Percentiles rank a stretch among this genome's conserved stretches.
phyloP scores from a whole-genome alignment of 2,113 vertebrate species.

The Chionis minor region DNA sequence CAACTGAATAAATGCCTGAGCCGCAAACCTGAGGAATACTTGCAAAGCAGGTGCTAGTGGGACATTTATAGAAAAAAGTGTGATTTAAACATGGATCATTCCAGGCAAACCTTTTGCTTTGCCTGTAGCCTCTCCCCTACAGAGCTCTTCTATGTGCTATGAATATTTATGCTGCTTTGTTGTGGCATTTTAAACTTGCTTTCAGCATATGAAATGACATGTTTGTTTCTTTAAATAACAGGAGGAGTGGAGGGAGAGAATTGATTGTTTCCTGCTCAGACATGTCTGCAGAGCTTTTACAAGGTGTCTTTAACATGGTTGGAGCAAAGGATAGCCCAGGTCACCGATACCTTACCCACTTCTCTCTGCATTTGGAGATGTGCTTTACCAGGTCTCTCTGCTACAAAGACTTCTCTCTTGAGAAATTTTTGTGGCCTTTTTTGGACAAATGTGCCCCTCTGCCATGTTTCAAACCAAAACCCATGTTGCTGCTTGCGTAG shows the following conservation, averaged over 20 bases:
- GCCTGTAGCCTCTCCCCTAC: neutral
- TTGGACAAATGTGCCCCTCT: neutral
- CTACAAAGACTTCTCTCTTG: neutral
- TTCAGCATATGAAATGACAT: neutral
- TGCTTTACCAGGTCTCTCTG: neutral
- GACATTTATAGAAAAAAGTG: neutral
- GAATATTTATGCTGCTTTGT: constrained; percentile 18
- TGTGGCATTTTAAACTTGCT: neutral
- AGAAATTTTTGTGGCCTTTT: neutral
- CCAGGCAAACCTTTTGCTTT: neutral
- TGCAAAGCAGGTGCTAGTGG: neutral
- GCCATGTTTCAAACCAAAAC: neutral
- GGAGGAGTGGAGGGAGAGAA: neutral
- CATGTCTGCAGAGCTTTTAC: neutral
- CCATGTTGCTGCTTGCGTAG: neutral
- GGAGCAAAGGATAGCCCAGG: neutral
- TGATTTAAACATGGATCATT: neutral
- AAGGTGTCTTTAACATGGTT: neutral
- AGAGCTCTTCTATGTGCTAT: neutral
- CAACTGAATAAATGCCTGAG: neutral
- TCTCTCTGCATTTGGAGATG: neutral
- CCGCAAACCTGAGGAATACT: neutral
- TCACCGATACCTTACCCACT: neutral
- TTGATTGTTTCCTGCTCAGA: neutral
- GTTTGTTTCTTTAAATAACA: neutral